Percentiles rank a stretch among this genome's conserved stretches.
Evolutionary conservation across 2,113 vertebrate species (phyloP).

Genomic region (Aphyosemion australe): DNA sequence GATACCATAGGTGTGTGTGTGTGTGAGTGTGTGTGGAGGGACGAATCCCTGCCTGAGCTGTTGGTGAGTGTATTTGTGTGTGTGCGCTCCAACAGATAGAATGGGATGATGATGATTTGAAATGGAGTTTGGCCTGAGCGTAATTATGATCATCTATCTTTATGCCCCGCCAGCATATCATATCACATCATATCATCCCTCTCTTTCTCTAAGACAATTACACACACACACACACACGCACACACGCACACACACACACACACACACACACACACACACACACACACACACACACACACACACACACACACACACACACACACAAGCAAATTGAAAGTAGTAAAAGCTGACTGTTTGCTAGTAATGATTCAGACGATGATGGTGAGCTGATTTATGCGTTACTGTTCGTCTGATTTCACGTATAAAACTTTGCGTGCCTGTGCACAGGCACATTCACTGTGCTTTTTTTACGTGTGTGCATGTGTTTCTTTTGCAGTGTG

Average conservation of each 20-base stretch:
- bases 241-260: constrained; percentile 39
- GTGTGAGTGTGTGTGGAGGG: constrained; percentile 28
- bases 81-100: constrained; percentile 62
- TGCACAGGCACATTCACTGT: constrained; percentile 16
- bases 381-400: constrained; percentile 98
- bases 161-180: constrained; percentile 99
- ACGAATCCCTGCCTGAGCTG: constrained; percentile 57
- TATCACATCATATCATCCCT: constrained; percentile 71
- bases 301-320: constrained; percentile 40
- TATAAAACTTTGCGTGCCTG: constrained; percentile 74
- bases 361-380: constrained; percentile 89
- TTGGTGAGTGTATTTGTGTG: constrained; percentile 68
- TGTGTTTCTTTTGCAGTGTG: constrained; percentile 18
- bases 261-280: too few relatives aligned
- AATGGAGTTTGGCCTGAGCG: constrained; percentile 99
- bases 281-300: constrained; percentile 18
- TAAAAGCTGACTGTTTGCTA: constrained; percentile 97
- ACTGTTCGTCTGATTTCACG: constrained; percentile 95
- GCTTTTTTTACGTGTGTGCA: constrained; percentile 3
- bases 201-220: constrained; percentile 32
- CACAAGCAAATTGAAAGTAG: constrained; percentile 98
- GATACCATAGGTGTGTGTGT: constrained; percentile 59
- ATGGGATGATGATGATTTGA: constrained; percentile 89
- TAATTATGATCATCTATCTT: constrained; percentile 99
- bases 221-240: constrained; percentile 25